Conservation (phyloP, 2,797 vertebrate species). For the Corythornis leucogaster region DNA sequence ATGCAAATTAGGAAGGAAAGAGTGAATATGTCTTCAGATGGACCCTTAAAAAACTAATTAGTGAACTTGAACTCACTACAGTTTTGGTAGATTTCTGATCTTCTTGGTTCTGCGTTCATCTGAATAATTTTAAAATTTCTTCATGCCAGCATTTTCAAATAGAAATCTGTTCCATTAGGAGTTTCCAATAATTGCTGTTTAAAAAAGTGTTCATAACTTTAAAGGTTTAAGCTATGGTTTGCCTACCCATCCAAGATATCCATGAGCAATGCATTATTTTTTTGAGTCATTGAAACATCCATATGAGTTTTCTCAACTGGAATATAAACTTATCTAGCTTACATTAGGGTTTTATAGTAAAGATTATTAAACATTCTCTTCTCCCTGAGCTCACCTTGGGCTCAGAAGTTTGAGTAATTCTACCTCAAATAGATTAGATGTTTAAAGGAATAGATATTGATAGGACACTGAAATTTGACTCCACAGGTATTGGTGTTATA, state of each 20-base stretch:
- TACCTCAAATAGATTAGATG: background rate
- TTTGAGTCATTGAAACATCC: background rate
- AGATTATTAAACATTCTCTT: background rate
- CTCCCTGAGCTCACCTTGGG: background rate
- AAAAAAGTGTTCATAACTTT: background rate
- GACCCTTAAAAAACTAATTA: background rate
- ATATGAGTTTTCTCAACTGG: background rate
- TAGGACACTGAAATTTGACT: background rate
- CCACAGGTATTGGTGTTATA: background rate
- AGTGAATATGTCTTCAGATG: background rate
- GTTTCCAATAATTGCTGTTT: background rate
- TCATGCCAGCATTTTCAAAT: background rate
- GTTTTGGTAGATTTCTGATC: background rate
- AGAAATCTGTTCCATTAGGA: background rate
- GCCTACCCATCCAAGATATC: background rate
- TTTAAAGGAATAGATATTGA: background rate
- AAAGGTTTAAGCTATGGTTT: background rate
- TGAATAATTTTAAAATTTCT: background rate
- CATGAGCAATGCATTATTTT: background rate
- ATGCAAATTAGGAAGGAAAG: background rate
- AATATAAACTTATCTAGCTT: background rate
- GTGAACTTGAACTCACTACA: background rate
- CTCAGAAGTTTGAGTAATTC: background rate
- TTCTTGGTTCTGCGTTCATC: background rate
- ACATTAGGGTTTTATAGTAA: background rate